Evolutionary conservation across 2,113 vertebrate genomes (phyloP).

Genomic region (Puffinus mauretanicus): DNA sequence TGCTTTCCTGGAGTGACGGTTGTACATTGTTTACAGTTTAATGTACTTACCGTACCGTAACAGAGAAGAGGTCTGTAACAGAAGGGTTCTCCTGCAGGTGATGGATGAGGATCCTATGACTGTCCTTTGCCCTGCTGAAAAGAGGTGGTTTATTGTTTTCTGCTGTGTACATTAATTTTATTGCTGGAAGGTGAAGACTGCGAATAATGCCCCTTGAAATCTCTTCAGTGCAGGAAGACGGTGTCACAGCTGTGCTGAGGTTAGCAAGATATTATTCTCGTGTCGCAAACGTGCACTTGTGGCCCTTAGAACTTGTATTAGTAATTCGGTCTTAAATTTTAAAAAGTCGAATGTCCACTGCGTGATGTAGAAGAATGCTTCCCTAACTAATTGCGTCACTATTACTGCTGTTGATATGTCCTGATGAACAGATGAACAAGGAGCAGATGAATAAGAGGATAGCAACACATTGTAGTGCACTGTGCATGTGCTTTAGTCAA

Average conservation of each 20-base stretch:
- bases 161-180: background rate
- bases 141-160: background rate
- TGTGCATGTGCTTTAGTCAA: background rate
- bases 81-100: background rate
- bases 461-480: background rate
- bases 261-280: background rate
- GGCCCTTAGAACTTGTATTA: background rate
- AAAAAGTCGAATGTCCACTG: accelerated
- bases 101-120: background rate
- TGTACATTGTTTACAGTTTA: background rate
- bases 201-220: background rate
- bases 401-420: background rate
- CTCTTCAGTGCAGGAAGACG: background rate
- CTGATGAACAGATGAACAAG: background rate
- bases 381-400: background rate
- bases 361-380: background rate
- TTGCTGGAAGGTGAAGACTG: background rate
- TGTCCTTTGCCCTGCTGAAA: background rate
- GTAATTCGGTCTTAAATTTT: background rate
- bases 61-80: background rate
- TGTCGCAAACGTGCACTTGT: background rate
- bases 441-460: background rate
- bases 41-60: background rate
- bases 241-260: background rate
- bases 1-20: background rate